Base-by-base conservation (phyloP, 2,888 invertebrate species). In the Zaprionus lineosus region DNA sequence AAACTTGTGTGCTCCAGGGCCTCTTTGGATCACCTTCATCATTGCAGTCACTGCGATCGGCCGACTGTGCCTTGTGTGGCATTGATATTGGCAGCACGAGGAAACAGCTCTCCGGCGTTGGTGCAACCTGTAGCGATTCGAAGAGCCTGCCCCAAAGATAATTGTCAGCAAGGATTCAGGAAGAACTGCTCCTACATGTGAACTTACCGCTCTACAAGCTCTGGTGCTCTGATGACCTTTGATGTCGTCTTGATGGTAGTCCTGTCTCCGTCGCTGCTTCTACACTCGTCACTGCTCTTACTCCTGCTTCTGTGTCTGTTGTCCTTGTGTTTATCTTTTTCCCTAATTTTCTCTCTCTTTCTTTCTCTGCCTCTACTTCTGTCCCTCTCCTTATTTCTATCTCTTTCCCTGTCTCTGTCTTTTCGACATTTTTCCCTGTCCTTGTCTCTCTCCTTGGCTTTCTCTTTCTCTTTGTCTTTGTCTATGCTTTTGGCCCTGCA, bases 131-230 rank as follows among this genome's bases (percentile, higher is more conserved):
- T 33, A 71, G 36, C 26, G 79, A 55, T 2, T 62, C 29, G 46
- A 58, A 51, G 51, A 73, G 44, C 19, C 78, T 86, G 57, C 15
- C 62, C 36, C 44, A 50, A 16, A 50, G n/a, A 36, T 46, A 34
- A 19, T n/a, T n/a, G n/a, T n/a, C n/a, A n/a, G n/a, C n/a, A n/a
- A n/a, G n/a, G n/a, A n/a, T n/a, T n/a, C n/a, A n/a, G n/a, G n/a
- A n/a, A n/a, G n/a, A n/a, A n/a, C n/a, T n/a, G n/a, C n/a, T n/a
- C 14, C 40, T n/a, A 41, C 31, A 55, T 73, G 8, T n/a, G n/a
- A n/a, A n/a, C n/a, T n/a, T n/a, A n/a, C n/a, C n/a, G n/a, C n/a
- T n/a, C n/a, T n/a, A n/a, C n/a, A n/a, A n/a, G n/a, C n/a, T n/a
- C n/a, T n/a, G n/a, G n/a, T n/a, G n/a, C n/a, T n/a, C n/a, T n/a